These are phyloP conservation scores for Forbesichthys agassizii DNA, from an alignment of 2,113 vertebrate species.

Conservation along the genomic window DNA sequence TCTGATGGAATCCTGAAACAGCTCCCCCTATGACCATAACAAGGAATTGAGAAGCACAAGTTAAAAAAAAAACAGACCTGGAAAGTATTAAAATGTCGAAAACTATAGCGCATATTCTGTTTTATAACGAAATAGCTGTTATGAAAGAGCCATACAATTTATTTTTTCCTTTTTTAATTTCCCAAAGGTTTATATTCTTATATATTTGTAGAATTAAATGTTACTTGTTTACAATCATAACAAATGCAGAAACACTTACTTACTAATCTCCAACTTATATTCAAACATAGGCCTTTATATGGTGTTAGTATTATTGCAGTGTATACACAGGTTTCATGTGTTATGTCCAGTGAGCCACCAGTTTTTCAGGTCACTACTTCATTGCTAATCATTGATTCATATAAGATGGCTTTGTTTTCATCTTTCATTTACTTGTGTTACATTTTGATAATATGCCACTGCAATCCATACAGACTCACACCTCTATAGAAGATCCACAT, in stretches of 20 bases:
- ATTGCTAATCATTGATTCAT: background rate
- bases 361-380: background rate
- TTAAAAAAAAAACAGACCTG: slow-evolving; percentile 53
- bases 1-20: slow-evolving; percentile 19
- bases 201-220: too few species aligned
- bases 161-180: too few species aligned
- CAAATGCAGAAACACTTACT: too few species aligned
- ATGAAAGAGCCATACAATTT: slow-evolving; percentile 6
- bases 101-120: slow-evolving; percentile 26
- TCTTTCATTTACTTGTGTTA: background rate
- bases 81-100: slow-evolving; percentile 58
- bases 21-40: slow-evolving; percentile 13
- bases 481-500: slow-evolving; percentile 6
- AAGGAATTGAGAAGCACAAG: slow-evolving; percentile 27
- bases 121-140: slow-evolving; percentile 38
- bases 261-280: background rate
- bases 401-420: background rate
- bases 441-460: background rate
- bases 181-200: too few species aligned
- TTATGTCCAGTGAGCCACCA: background rate
- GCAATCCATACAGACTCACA: slow-evolving; percentile 5
- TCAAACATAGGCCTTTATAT: background rate
- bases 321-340: too few species aligned
- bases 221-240: too few species aligned
- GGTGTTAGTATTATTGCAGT: background rate